Evolutionary conservation across 1,140 invertebrate genomes (phyloP).

Genomic region (Condylostylus longicornis): DNA sequence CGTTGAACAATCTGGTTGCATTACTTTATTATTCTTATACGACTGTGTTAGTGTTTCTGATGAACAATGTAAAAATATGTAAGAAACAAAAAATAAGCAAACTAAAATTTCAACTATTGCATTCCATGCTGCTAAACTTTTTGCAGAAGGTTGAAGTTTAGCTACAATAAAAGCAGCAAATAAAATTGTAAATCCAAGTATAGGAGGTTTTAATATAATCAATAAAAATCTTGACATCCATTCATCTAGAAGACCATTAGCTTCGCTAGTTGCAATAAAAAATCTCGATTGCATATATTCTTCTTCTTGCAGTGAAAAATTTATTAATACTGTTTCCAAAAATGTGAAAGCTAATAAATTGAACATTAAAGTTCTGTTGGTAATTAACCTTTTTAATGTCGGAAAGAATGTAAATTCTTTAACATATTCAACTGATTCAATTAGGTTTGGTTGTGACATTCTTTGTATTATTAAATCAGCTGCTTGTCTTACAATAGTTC

Average conservation of each 20-base stretch:
- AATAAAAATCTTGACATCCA: constrained; percentile 35
- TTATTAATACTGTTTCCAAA: constrained; percentile 39
- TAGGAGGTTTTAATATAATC: constrained; percentile 43
- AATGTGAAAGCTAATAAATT: constrained; percentile 41
- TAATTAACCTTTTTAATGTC: constrained; percentile 40
- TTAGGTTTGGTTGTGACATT: neutral
- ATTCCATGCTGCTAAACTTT: constrained; percentile 23
- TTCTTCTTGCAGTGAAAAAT: constrained; percentile 40
- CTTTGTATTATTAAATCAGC: constrained; percentile 32
- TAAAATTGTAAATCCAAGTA: constrained; percentile 43
- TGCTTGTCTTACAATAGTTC: constrained; percentile 39
- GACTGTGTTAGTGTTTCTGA: too few relatives aligned
- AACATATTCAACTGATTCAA: constrained; percentile 20
- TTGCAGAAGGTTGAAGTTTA: constrained; percentile 38
- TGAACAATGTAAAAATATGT: too few relatives aligned
- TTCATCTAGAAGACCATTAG: constrained; percentile 40
- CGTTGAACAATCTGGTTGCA: constrained; percentile 40
- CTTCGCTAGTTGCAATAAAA: constrained; percentile 38
- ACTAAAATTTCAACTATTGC: too few relatives aligned
- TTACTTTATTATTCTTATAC: too few relatives aligned
- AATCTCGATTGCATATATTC: constrained; percentile 42
- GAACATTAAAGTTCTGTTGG: constrained; percentile 42
- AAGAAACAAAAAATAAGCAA: too few relatives aligned
- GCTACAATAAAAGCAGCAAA: constrained; percentile 45
- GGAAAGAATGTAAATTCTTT: constrained; percentile 35